phyloP scores from a whole-genome alignment of 1,140 invertebrate species.

The Ptiloglossa arizonensis region DNA sequence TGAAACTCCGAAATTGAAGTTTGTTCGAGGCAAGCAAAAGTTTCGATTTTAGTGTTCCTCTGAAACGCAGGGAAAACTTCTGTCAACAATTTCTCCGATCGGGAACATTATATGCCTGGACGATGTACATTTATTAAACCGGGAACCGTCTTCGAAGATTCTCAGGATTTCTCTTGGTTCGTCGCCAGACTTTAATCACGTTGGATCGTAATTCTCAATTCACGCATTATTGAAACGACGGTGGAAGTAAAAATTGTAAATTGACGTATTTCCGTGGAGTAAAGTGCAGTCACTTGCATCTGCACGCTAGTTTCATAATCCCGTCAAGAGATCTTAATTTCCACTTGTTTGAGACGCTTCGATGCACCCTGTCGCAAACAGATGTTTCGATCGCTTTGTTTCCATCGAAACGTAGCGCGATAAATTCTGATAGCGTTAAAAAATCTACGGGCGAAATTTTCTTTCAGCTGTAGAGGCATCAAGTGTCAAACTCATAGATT shows the following conservation, averaged over 20 bases:
- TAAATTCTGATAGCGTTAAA: not conserved
- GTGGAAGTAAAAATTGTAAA: slow-evolving; percentile 31
- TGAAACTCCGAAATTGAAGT: not conserved
- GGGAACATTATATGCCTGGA: not conserved
- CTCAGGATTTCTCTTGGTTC: not conserved
- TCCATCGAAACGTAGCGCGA: not conserved
- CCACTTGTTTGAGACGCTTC: slow-evolving; percentile 15
- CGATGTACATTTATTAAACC: not conserved
- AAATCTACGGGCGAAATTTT: not conserved
- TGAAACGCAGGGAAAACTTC: not conserved
- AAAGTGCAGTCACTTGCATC: slow-evolving; percentile 21
- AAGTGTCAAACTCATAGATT: not conserved
- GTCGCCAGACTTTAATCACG: not conserved
- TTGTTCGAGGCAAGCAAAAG: too few species aligned
- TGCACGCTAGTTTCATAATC: slow-evolving; percentile 29
- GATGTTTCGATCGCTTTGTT: slow-evolving; percentile 9
- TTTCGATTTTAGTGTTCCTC: not conserved
- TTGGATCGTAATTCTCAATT: not conserved
- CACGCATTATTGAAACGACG: not conserved
- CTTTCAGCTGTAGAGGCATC: not conserved
- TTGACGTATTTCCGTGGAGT: not conserved
- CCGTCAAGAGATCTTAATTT: slow-evolving; percentile 29
- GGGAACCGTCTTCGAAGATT: not conserved
- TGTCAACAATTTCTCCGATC: not conserved
- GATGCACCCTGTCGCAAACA: slow-evolving; percentile 17